phyloP scores from a whole-genome alignment of 23 tunicate genomes.

The Clavelina lepadiformis region DNA sequence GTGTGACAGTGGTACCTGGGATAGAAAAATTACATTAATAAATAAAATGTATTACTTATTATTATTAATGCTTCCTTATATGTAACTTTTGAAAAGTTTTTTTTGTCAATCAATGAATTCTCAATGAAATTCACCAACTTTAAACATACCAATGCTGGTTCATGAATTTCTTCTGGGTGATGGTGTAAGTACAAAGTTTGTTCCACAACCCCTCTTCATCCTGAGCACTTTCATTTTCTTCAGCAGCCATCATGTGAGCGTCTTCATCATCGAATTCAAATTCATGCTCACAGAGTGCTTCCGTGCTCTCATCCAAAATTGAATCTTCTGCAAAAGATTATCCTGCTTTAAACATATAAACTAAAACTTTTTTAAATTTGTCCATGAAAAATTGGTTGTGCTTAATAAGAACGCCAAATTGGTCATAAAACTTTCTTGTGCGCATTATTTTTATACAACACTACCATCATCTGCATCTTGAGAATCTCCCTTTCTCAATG shows the following conservation, averaged over 20 bases:
- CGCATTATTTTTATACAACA: too few species aligned
- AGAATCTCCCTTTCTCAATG: slow-evolving; percentile 4
- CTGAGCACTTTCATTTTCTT: slow-evolving; percentile 25
- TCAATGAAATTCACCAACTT: background rate
- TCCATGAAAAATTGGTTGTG: too few species aligned
- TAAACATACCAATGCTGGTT: slow-evolving; percentile 86
- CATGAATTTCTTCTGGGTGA: slow-evolving; percentile 92
- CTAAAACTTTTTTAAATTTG: too few species aligned
- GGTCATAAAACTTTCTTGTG: too few species aligned
- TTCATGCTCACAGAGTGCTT: slow-evolving; percentile 9
- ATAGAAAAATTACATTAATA: background rate
- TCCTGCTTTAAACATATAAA: too few species aligned
- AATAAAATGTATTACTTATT: background rate
- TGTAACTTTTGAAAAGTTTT: background rate
- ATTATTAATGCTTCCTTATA: background rate
- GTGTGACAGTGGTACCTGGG: slow-evolving; percentile 95
- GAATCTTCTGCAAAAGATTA: slow-evolving; percentile 10
- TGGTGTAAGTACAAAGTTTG: slow-evolving; percentile 92
- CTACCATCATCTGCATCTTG: slow-evolving; percentile 31
- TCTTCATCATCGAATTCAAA: slow-evolving; percentile 47
- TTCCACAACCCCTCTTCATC: slow-evolving; percentile 76
- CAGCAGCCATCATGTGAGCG: slow-evolving; percentile 13
- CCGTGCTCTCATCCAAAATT: background rate
- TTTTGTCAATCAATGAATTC: background rate
- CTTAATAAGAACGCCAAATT: too few species aligned